phyloP scores from a whole-genome alignment of 2,888 invertebrate genomes.

The Chironomus tentans region DNA sequence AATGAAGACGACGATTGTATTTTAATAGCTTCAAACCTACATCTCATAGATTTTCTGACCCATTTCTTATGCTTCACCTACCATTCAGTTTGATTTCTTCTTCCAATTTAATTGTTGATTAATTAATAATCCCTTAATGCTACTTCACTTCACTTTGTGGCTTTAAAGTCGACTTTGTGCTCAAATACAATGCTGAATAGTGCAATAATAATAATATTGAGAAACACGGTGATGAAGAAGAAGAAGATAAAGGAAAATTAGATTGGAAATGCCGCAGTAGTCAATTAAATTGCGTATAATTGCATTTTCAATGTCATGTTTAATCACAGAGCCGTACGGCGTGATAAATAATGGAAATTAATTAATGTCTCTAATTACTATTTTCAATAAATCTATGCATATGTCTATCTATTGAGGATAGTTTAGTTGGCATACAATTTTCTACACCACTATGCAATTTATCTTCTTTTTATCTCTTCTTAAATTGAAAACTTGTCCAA shows the following conservation, averaged over 20 bases:
- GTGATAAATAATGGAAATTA: neutral
- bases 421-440: neutral
- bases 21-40: no score
- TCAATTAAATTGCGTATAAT: neutral
- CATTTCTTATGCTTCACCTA: no score
- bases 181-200: no score
- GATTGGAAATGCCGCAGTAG: neutral
- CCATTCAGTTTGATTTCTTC: no score
- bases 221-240: neutral
- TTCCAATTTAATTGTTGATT: no score
- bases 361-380: neutral
- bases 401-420: neutral
- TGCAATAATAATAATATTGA: no score
- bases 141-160: neutral
- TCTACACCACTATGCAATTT: neutral
- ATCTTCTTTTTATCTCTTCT: neutral
- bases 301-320: neutral
- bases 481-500: neutral
- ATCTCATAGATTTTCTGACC: no score
- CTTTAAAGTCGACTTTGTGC: neutral
- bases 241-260: neutral
- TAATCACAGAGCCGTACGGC: neutral
- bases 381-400: neutral
- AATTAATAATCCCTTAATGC: neutral
- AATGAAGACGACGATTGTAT: no score